Conservation (phyloP, 92 coral and sea anemone genomes). For the Epizoanthus stellaris region DNA sequence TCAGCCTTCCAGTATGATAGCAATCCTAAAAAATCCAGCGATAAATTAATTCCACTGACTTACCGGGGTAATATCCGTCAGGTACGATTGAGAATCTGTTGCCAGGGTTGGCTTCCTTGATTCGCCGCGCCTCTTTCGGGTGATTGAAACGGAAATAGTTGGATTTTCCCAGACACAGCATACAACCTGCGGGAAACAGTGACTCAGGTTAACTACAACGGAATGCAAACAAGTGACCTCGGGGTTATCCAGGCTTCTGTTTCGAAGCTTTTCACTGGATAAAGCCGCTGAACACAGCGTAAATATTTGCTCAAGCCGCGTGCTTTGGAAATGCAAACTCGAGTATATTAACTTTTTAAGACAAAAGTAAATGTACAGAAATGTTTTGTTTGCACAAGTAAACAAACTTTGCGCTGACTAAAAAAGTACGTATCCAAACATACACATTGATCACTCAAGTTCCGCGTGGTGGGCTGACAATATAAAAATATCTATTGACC, state of each 20-base stretch:
- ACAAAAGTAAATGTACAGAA: neutral
- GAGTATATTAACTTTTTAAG: neutral
- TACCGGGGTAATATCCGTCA: conserved; percentile 95
- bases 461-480: too few species aligned
- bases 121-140: conserved; percentile 96
- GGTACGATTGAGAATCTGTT: conserved; percentile 97
- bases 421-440: conserved; percentile 1
- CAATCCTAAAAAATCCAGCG: too few species aligned
- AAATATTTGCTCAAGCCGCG: conserved; percentile 29
- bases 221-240: neutral
- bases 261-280: conserved; percentile 2
- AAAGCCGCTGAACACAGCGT: neutral
- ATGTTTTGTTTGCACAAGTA: conserved; percentile 2
- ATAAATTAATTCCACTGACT: conserved; percentile 1
- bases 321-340: neutral
- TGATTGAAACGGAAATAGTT: conserved; percentile 99
- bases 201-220: neutral
- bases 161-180: conserved; percentile 97
- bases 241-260: neutral
- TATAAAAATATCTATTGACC: too few species aligned
- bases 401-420: neutral
- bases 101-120: conserved; percentile 96
- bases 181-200: conserved; percentile 76
- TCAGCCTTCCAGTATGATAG: too few species aligned
- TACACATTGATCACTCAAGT: too few species aligned